phyloP scores from a whole-genome alignment of 2,797 vertebrate species.

The Astyanax mexicanus region DNA sequence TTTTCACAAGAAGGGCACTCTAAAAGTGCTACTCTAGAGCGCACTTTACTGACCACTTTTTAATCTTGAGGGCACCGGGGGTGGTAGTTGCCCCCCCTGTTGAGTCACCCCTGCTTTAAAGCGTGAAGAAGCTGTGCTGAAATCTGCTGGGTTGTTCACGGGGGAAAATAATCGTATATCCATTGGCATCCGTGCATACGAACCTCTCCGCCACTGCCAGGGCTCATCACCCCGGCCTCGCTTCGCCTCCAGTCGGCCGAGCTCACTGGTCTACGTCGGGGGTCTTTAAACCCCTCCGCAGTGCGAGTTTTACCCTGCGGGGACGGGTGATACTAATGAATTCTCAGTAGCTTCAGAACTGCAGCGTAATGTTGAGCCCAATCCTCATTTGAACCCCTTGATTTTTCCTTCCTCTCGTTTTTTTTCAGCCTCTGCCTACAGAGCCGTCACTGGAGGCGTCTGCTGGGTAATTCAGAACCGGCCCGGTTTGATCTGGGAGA shows the following conservation, averaged over 20 bases:
- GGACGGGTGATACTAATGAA: constrained; percentile 65
- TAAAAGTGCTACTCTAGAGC: no score
- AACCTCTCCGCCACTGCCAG: constrained; percentile 1
- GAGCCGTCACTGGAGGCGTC: constrained; percentile 53
- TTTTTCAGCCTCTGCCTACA: constrained; percentile 31
- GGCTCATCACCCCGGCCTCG: constrained; percentile 20
- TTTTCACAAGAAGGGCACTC: no score
- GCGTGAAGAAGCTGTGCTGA: no score
- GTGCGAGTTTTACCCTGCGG: constrained; percentile 61
- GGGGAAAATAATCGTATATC: constrained; percentile 1
- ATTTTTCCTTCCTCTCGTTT: constrained; percentile 42
- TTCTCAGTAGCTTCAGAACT: constrained; percentile 59
- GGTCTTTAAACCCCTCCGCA: constrained; percentile 56
- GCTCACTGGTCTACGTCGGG: constrained; percentile 10
- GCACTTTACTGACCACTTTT: no score
- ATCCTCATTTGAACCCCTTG: constrained; percentile 52
- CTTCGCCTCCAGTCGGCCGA: constrained; percentile 2
- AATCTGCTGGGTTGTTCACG: background rate
- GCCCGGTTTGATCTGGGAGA: constrained; percentile 55
- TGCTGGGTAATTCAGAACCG: constrained; percentile 55
- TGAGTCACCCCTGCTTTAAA: no score
- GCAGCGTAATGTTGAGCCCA: constrained; percentile 57
- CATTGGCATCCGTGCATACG: background rate
- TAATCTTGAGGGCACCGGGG: no score
- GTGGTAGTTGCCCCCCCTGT: no score